These are phyloP conservation scores for Lampris megalopsis DNA, from an alignment of 2,113 vertebrate species.

Conservation along the genomic window DNA sequence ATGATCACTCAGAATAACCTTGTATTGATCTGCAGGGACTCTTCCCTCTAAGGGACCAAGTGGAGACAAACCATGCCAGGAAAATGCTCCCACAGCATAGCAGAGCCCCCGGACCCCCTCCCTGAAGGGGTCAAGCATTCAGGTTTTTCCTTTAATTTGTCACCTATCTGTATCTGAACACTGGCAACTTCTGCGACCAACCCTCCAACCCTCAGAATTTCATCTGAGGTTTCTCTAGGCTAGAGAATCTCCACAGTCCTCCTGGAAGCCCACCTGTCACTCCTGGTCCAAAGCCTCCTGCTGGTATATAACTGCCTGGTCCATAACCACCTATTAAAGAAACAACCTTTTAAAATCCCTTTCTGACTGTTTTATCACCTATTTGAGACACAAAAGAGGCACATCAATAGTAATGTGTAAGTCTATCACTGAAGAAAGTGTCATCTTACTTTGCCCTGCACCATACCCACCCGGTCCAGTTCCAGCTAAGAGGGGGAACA, in stretches of 20 bases:
- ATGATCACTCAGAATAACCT: too few relatives aligned
- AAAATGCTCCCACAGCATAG: too few relatives aligned
- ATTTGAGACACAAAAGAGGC: neutral
- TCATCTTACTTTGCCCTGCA: neutral
- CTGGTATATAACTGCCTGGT: slow-evolving; percentile 19
- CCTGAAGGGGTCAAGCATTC: too few relatives aligned
- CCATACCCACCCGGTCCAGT: slow-evolving; percentile 5
- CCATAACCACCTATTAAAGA: slow-evolving; percentile 27
- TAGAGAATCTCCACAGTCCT: too few relatives aligned
- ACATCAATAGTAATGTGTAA: neutral
- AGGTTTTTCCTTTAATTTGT: too few relatives aligned
- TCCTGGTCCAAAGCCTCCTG: slow-evolving; percentile 31
- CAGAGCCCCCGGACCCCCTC: too few relatives aligned
- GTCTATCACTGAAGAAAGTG: neutral
- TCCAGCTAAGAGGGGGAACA: neutral
- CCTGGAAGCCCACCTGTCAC: slow-evolving; percentile 38
- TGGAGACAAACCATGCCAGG: too few relatives aligned
- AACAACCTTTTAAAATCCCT: neutral
- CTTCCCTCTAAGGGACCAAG: too few relatives aligned
- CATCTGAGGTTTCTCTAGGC: too few relatives aligned
- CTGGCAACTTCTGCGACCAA: neutral
- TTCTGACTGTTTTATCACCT: neutral
- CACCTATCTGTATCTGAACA: neutral
- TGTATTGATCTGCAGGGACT: too few relatives aligned
- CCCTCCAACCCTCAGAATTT: too few relatives aligned